Conservation (phyloP, 1,140 invertebrate species). For the Formica exsecta region DNA sequence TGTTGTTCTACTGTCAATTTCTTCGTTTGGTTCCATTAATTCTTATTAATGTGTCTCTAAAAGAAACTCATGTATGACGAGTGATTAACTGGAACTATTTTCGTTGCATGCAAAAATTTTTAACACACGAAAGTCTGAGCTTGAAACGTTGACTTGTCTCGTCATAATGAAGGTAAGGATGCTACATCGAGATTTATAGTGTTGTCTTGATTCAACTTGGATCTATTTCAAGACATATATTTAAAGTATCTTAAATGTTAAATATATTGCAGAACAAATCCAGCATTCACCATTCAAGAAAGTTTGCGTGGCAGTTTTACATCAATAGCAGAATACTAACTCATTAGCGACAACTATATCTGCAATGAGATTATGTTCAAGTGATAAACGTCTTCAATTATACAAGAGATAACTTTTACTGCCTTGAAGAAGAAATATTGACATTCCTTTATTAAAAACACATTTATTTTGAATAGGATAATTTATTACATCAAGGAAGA, state of each 20-base stretch:
- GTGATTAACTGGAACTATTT: conserved; percentile 72
- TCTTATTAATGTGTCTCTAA: conserved; percentile 37
- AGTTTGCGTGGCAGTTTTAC: conserved; percentile 71
- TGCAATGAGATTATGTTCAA: neutral
- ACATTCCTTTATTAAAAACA: neutral
- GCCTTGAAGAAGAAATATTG: neutral
- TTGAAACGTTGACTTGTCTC: conserved; percentile 73
- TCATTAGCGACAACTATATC: neutral
- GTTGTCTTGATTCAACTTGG: neutral
- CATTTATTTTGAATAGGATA: conserved; percentile 8
- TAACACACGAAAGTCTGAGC: conserved; percentile 77
- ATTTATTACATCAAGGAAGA: neutral
- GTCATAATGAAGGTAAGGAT: conserved; percentile 78
- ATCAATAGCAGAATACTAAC: conserved; percentile 47
- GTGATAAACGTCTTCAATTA: neutral
- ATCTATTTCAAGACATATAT: neutral
- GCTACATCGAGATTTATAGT: neutral
- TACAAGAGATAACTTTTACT: conserved; percentile 10
- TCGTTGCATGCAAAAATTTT: conserved; percentile 78
- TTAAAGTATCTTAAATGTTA: conserved; percentile 37
- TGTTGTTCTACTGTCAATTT: neutral
- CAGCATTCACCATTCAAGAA: conserved; percentile 82
- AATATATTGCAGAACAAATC: conserved; percentile 83
- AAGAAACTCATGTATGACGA: conserved; percentile 21
- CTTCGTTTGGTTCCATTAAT: conserved; percentile 53